Evolutionary conservation across 2,797 vertebrate genomes (phyloP), one percentile per base, ranked within the genome.

Genomic region (Syngnathus acus): DNA sequence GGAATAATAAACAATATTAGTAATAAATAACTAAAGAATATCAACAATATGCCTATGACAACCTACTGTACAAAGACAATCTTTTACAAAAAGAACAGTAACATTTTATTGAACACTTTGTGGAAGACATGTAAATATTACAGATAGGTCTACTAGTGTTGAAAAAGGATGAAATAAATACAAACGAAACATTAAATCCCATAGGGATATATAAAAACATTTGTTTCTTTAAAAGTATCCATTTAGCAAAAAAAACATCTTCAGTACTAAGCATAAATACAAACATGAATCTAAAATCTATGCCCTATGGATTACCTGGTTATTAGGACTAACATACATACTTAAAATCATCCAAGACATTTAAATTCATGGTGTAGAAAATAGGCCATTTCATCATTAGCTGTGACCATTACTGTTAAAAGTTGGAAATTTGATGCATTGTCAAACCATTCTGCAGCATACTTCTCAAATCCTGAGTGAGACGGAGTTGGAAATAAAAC

Each of bases 201-300:
- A 99, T 98, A 95, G 97, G 97, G 97, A 98, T 98, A 94, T 96
- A 91, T 94, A 90, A 93, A 67, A 92, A 92, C 91, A 91, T 94
- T 95, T 94, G n/a, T 53, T 95, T 82, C 74, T 77, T 94, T 92
- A 96, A 98, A 92, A 89, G 89, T 90, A 86, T 91, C 87, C 82
- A 88, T 93, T 93, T 87, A 92, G 90, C 90, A 94, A 91, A 90
- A 82, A 92, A 91, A 88, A 84, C 79, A 81, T 84, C 71, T 86
- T 88, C 80, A 89, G 77, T 90, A 90, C 88, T 90, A 90, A 93
- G 86, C 87, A 93, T 94, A 92, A 94, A 94, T 93, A 95, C 93
- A 92, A 95, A 94, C 95, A 96, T 95, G 94, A 89, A 92, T 91
- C 91, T 94, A 94, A 91, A 90, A 88, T 90, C 88, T 89, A 89